Percentiles rank a stretch among this genome's conserved stretches.
phyloP scores from a whole-genome alignment of 1,140 invertebrate species.

The Sycobia sp. region DNA sequence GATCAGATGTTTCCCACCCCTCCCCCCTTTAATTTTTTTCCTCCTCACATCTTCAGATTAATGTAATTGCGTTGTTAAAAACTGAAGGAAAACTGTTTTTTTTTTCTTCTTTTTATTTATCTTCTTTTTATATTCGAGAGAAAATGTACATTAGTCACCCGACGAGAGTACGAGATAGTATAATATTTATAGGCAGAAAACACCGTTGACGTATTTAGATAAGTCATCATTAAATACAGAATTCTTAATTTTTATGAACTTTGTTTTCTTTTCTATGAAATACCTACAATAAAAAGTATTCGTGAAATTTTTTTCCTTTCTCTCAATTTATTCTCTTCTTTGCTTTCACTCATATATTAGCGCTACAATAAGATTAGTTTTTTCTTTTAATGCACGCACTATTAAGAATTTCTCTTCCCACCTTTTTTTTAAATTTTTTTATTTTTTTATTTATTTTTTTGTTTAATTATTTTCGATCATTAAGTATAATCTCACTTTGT shows the following conservation, averaged over 20 bases:
- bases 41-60: constrained; percentile 18
- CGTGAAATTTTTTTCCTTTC: constrained; percentile 42
- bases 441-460: constrained; percentile 35
- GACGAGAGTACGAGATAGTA: constrained; percentile 48
- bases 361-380: constrained; percentile 49
- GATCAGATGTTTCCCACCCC: constrained; percentile 23
- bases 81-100: constrained; percentile 37
- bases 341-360: constrained; percentile 39
- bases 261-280: constrained; percentile 52
- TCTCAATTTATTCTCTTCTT: constrained; percentile 14
- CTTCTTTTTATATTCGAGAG: constrained; percentile 36
- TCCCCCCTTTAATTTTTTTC: too few relatives aligned
- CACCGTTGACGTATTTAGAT: constrained; percentile 58
- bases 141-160: constrained; percentile 37
- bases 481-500: constrained; percentile 60
- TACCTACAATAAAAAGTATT: constrained; percentile 63
- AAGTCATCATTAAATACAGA: constrained; percentile 56
- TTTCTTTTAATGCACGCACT: constrained; percentile 36
- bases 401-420: constrained; percentile 26
- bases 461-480: constrained; percentile 50
- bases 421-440: constrained; percentile 35
- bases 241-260: constrained; percentile 52
- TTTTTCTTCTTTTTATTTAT: constrained; percentile 27
- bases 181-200: constrained; percentile 60
- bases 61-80: constrained; percentile 25